These are phyloP conservation scores for Macrosoma leucophasiata DNA, from an alignment of 2,888 invertebrate genomes.

Conservation along the genomic window DNA sequence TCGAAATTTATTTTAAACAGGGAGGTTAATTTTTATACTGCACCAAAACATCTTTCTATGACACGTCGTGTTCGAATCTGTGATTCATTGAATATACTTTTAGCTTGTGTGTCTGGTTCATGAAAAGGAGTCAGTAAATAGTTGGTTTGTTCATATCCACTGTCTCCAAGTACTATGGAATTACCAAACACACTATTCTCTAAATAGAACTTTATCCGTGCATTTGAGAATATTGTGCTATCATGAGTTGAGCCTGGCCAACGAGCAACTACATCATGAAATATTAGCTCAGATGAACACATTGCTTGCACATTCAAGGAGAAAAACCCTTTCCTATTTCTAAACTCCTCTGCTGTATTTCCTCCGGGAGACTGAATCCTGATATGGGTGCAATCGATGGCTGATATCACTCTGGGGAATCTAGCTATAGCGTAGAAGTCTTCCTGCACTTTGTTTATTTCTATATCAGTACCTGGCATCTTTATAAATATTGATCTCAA, in stretches of 20 bases:
- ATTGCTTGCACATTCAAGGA: constrained; percentile 16
- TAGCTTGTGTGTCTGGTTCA: constrained; percentile 12
- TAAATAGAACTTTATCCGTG: constrained; percentile 6
- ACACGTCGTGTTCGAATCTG: constrained; percentile 15
- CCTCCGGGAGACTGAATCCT: constrained; percentile 13
- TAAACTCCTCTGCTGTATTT: constrained; percentile 14
- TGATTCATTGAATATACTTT: constrained; percentile 17
- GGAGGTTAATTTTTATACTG: no score
- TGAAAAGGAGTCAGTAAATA: constrained; percentile 15
- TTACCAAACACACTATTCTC: constrained; percentile 12
- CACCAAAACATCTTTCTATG: constrained; percentile 16
- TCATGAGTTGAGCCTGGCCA: constrained; percentile 23
- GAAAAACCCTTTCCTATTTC: constrained; percentile 16
- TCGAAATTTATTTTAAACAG: no score
- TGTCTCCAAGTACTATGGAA: constrained; percentile 13
- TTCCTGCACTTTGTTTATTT: constrained; percentile 9
- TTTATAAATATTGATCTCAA: constrained; percentile 7
- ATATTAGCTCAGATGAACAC: constrained; percentile 8
- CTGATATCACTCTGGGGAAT: constrained; percentile 18
- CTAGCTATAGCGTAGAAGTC: constrained; percentile 18
- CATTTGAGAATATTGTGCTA: constrained; percentile 11
- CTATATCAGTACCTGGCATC: constrained; percentile 12
- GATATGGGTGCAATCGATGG: constrained; percentile 17
- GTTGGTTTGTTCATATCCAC: constrained; percentile 14
- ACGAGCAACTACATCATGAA: constrained; percentile 12